Evolutionary conservation across 2,113 vertebrate genomes (phyloP), one percentile per base, ranked within the genome.

Genomic region (Poecilia latipinna): DNA sequence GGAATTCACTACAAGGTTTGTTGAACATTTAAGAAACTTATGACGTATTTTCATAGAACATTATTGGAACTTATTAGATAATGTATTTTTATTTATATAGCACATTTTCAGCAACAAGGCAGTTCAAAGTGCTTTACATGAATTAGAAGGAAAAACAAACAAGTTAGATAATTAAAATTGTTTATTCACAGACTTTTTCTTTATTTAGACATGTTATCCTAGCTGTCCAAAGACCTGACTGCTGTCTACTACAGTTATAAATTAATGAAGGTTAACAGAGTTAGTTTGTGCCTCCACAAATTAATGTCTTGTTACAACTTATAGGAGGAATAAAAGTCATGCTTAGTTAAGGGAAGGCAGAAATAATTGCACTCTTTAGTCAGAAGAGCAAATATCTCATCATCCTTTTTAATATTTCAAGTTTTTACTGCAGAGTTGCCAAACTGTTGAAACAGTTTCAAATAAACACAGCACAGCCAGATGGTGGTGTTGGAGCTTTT

Each of bases 311-410:
- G 35, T 28, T 28, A 51, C 37, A 39, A 54, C 24, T 48, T 69
- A 57, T 32, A 72, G 33, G 35, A 61, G 66, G 48, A 33, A 48
- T 31, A 3, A 31, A 64, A 48, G 31, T 75, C 65, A 7, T 37
- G 32, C 44, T 77, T 62, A 17, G 65, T 48, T 64, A 72, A 73
- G 5, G 64, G 13, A 28, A 67, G n/a, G 65, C 73, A 51, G 66
- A 60, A 29, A 26, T 70, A 63, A 80, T 70, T 74, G 48, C 48
- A 68, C 70, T 75, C 71, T 70, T 75, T 75, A 70, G 74, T 74
- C 19, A 15, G 28, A 32, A 79, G 74, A 65, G 66, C 29, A 64
- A 70, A 65, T 71, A 64, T 72, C 54, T 44, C 61, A 70, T 62
- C 74, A n/a, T 1, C 6, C 48, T 33, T 73, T 84, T 72, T 35